Base-by-base conservation (phyloP, 2,113 vertebrate species). In the Eretmochelys imbricata region DNA sequence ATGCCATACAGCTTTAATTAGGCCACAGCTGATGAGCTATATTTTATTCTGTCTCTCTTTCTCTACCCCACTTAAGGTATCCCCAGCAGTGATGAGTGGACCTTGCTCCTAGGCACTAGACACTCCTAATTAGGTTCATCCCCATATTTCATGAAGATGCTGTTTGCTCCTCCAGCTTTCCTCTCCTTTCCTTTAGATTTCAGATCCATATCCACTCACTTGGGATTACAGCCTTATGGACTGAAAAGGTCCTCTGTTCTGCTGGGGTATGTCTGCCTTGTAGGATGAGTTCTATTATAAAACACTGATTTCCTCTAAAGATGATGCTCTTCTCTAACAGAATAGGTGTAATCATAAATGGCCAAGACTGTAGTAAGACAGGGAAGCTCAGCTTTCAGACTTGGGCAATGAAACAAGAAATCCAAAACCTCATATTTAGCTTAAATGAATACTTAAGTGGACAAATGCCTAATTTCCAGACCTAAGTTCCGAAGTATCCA, bases 1-100 rank as follows among this genome's bases (percentile, higher is more conserved):
- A 42, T 85, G 84, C 22, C 29, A 55, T 57, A 51, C 17, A 78
- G 14, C 25, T 94, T 65, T 82, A 95, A 88, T 94, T 79, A 93
- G 13, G 87, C 65, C 42, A 84, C 51, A 35, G 24, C 78, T n/a
- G 16, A 90, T 81, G 53, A 82, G 35, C 16, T 9, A 2, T 54
- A 35, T 81, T 84, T 84, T 83, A 54, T 62, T 85, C 1, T 0
- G 53, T 90, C 85, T 87, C 8, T 11, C 87, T 82, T 27, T 84
- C 31, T 46, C 62, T 27, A 48, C 83, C 29, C n/a, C 20, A 1
- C 0, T 27, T 54, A 42, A 57, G 38, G 6, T 9, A 90, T 78
- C 24, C 65, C 65, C 24, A 93, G 4, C 13, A 65, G 22, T 96
- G 57, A 76, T 8, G 80, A 42, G 10, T 29, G n/a, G 82, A 83